Conservation (phyloP, 2,888 invertebrate species). For the Tetropium fuscum region DNA sequence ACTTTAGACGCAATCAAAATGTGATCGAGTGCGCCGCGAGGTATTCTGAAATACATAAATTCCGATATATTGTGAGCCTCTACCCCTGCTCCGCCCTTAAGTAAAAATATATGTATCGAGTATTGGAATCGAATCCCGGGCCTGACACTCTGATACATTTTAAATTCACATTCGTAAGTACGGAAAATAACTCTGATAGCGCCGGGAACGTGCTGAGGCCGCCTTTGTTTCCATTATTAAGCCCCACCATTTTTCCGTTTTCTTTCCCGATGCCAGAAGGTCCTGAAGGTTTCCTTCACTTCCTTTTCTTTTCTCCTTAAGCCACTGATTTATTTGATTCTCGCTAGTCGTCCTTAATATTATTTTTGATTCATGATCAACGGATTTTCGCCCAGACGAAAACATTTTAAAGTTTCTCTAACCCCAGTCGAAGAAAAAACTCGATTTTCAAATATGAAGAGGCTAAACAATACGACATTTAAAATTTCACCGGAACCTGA, state of each 20-base stretch:
- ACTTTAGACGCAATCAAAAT: conserved; percentile 61
- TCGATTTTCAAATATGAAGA: too few species aligned
- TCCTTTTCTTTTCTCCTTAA: conserved; percentile 17
- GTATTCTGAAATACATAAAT: conserved; percentile 66
- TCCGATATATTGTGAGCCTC: conserved; percentile 61
- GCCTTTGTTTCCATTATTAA: conserved; percentile 53
- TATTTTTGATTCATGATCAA: conserved; percentile 23
- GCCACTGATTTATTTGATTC: conserved; percentile 30
- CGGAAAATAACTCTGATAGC: conserved; percentile 56
- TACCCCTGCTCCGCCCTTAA: conserved; percentile 62
- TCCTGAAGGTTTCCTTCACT: conserved; percentile 27
- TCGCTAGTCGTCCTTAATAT: conserved; percentile 22
- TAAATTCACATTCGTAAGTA: conserved; percentile 65
- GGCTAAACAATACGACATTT: too few species aligned
- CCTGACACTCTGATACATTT: conserved; percentile 64
- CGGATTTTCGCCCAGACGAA: too few species aligned
- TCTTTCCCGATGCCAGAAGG: conserved; percentile 30
- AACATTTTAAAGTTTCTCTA: too few species aligned
- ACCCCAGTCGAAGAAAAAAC: too few species aligned
- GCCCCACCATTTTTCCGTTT: conserved; percentile 48
- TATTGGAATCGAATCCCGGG: conserved; percentile 64
- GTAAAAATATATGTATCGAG: conserved; percentile 67
- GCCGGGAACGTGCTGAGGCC: conserved; percentile 35
- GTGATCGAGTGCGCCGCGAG: conserved; percentile 64
- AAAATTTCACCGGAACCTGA: too few species aligned